Evolutionary conservation across 2,888 invertebrate species (phyloP).

Genomic region (Pocota personata): DNA sequence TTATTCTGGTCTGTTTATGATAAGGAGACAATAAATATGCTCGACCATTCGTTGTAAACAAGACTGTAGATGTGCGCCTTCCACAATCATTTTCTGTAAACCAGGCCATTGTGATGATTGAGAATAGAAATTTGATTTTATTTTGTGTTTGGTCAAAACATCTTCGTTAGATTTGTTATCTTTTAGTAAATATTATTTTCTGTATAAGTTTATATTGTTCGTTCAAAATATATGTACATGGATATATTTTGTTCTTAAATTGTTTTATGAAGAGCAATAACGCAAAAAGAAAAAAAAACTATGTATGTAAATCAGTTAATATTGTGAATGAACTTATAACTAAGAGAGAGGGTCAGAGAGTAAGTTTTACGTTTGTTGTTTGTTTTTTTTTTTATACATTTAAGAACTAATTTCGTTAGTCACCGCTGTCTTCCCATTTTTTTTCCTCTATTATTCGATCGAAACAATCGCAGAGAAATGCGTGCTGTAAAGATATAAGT

Average conservation of each 20-base stretch:
- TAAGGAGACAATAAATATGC: background rate
- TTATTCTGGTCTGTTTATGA: background rate
- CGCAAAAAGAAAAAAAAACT: slow-evolving; percentile 16
- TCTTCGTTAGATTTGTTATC: background rate
- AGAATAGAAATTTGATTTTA: slow-evolving; percentile 9
- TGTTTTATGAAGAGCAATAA: slow-evolving; percentile 17
- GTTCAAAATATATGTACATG: slow-evolving; percentile 62
- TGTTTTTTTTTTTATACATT: slow-evolving; percentile 34
- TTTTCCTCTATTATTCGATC: slow-evolving; percentile 97
- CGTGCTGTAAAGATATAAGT: slow-evolving; percentile 77
- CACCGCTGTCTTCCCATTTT: slow-evolving; percentile 92
- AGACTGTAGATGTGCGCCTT: background rate
- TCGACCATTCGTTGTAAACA: background rate
- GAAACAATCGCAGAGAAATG: slow-evolving; percentile 90
- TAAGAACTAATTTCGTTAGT: slow-evolving; percentile 84
- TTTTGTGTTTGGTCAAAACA: slow-evolving; percentile 46
- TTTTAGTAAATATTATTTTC: slow-evolving; percentile 25
- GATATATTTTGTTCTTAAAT: slow-evolving; percentile 20
- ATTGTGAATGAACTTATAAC: slow-evolving; percentile 66
- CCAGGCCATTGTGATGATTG: slow-evolving; percentile 17
- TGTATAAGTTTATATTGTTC: slow-evolving; percentile 27
- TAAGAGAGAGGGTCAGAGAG: slow-evolving; percentile 64
- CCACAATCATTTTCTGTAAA: background rate
- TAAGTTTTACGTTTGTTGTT: slow-evolving; percentile 66
- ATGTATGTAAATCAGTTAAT: slow-evolving; percentile 29